Evolutionary conservation across 2,113 vertebrate species (phyloP), one percentile per base, ranked within the genome.

Genomic region (Leucopsar rothschildi): DNA sequence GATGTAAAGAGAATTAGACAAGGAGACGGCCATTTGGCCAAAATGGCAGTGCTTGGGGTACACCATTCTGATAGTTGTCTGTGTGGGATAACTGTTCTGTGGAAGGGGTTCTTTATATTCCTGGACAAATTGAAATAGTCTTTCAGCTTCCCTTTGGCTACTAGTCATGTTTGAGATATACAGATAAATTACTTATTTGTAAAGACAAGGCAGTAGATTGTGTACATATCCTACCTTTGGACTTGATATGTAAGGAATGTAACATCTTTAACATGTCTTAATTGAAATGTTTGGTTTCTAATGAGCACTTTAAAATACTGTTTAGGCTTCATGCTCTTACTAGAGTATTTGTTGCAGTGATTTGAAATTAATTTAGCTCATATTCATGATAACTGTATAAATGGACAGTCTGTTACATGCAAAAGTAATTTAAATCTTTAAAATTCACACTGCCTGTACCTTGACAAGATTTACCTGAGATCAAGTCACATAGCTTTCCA

Each of bases 161-260:
- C 22, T 84, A 47, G 50, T 79, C 49, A n/a, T 55, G 19, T 90
- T 95, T 79, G 77, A 81, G 70, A 70, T 90, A 59, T 2, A 64
- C 55, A 75, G 75, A 69, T 93, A 92, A 88, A 83, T 94, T 94
- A 80, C 76, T 88, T 92, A 11, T 95, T 95, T 96, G 84, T 96
- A 61, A 53, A 84, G 56, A 82, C 57, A 83, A 91, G 82, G 77
- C 60, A 92, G 88, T 94, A 95, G 91, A 93, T 94, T 44, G 55
- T 96, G 63, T 98, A 94, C 86, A 84, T 80, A 93, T 40, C 92
- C 28, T 89, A 86, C 66, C 82, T 95, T 92, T 73, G 88, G 82
- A 84, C 53, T 90, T 19, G 39, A 66, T 84, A 65, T 84, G 28
- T 83, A 81, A 85, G 70, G 96, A 97, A 96, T 85, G 88, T 95